Base-by-base conservation (phyloP, 64 coral and sea anemone species). In the Montipora sp. region DNA sequence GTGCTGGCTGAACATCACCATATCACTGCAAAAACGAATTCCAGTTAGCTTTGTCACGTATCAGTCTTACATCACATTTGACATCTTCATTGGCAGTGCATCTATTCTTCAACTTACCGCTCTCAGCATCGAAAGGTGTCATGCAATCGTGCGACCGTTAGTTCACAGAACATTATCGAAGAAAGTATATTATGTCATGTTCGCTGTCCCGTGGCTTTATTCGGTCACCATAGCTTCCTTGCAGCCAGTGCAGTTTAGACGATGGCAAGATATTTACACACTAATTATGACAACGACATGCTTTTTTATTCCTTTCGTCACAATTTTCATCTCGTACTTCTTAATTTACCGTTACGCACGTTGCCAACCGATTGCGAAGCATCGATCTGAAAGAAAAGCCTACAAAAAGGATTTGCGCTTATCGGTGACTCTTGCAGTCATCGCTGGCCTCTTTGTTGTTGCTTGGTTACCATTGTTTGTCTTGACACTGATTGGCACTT, bases 81-180 rank as follows among this genome's bases (percentile, higher is more conserved):
- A 98, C 44, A 98, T 98, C 8, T 98, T 98, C 75, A 95, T 95
- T 58, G 96, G 96, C 23, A 92, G 67, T 19, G 96, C 96, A 5
- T 95, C 93, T 10, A 98, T 98, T 24, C 87, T 98, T 76, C 96
- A 98, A n/a, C 80, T 98, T 0, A 98, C 96, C 14, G 83, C 93
- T 15, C 94, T 98, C 46, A 95, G 96, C 16, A 80, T 98, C 7
- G 96, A 98, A 11, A 75, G 96, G 3, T 98, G 96, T 76, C 93
- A 95, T 49, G 93, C 96, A 16, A 92, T 98, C 51, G 96, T 95
- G 19, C 59, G 80, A 45, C 96, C 96, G 0, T 72, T 98, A 53
- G 67, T 84, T 73, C 96, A 98, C 49, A 81, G 96, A 60, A 93
- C 93, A 1, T 71, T 95, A 45, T 80, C 93, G 1, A 92, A 81